Percentiles rank a stretch among this genome's conserved stretches.
Evolutionary conservation across 2,113 vertebrate genomes (phyloP).

Genomic region (Paradoxurus hermaphroditus): DNA sequence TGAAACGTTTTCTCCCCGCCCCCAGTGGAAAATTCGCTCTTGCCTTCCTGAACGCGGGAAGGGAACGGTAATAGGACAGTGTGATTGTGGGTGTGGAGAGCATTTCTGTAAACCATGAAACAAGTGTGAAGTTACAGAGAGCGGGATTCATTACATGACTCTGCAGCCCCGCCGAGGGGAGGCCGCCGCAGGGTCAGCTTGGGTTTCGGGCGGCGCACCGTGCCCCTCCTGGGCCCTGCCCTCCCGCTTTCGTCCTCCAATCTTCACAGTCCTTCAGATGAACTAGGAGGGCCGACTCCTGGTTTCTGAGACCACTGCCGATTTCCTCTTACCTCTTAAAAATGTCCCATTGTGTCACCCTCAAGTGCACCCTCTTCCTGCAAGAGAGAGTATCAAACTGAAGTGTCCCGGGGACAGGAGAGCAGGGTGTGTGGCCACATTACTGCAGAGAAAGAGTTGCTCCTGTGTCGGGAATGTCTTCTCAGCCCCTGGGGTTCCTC

Average conservation of each 20-base stretch:
- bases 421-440: background rate
- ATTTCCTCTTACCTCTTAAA: background rate
- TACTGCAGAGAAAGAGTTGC: background rate
- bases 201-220: background rate
- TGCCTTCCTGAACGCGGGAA: background rate
- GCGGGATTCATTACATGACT: background rate
- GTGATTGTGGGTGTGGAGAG: constrained; percentile 25
- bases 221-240: fast-evolving
- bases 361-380: background rate
- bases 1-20: background rate
- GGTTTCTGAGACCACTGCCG: background rate
- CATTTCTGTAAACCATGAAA: constrained; percentile 27
- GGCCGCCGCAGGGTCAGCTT: fast-evolving
- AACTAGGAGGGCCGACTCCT: background rate
- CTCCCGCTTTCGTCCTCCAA: background rate
- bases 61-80: background rate
- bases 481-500: background rate
- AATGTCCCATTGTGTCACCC: background rate
- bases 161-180: fast-evolving
- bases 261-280: background rate
- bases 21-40: background rate
- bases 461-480: background rate
- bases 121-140: constrained; percentile 32
- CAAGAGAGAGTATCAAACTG: background rate
- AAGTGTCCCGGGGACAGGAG: no score